Evolutionary conservation across 2,888 invertebrate genomes (phyloP).

Genomic region (Phortica magna): DNA sequence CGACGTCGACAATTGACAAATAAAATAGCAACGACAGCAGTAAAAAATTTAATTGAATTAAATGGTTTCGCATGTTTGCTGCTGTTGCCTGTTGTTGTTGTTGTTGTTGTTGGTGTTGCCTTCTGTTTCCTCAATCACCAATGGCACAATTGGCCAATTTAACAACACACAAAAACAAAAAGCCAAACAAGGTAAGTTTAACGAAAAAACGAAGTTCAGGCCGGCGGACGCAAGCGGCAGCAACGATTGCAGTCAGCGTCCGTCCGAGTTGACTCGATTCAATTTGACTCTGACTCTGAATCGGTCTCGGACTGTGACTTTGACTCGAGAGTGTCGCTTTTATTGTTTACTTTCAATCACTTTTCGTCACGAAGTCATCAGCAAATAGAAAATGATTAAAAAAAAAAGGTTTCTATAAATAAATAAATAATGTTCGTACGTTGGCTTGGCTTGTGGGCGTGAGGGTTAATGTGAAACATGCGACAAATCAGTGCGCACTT

Average conservation of each 20-base stretch:
- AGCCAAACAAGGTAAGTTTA: background rate
- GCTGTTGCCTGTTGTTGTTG: constrained; percentile 37
- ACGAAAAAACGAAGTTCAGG: background rate
- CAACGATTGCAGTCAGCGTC: background rate
- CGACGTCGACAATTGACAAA: constrained; percentile 13
- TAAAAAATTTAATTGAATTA: constrained; percentile 72
- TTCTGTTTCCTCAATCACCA: constrained; percentile 31
- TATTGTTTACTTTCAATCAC: constrained; percentile 76
- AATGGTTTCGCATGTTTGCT: constrained; percentile 61
- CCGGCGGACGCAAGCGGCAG: background rate
- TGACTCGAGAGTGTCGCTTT: constrained; percentile 64
- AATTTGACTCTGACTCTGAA: constrained; percentile 37
- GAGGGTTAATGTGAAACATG: constrained; percentile 30
- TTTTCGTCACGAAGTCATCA: constrained; percentile 75
- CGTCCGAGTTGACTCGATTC: background rate
- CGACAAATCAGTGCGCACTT: constrained; percentile 4
- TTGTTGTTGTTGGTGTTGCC: constrained; percentile 32
- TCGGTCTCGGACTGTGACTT: too few relatives aligned
- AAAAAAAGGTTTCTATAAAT: constrained; percentile 54
- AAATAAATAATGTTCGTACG: constrained; percentile 62
- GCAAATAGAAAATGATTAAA: constrained; percentile 53
- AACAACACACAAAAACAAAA: constrained; percentile 6
- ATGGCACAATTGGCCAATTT: constrained; percentile 32
- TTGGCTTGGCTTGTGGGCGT: background rate
- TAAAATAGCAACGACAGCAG: constrained; percentile 26